These are phyloP conservation scores for Fregetta grallaria DNA, from an alignment of 2,113 vertebrate genomes.

Conservation along the genomic window DNA sequence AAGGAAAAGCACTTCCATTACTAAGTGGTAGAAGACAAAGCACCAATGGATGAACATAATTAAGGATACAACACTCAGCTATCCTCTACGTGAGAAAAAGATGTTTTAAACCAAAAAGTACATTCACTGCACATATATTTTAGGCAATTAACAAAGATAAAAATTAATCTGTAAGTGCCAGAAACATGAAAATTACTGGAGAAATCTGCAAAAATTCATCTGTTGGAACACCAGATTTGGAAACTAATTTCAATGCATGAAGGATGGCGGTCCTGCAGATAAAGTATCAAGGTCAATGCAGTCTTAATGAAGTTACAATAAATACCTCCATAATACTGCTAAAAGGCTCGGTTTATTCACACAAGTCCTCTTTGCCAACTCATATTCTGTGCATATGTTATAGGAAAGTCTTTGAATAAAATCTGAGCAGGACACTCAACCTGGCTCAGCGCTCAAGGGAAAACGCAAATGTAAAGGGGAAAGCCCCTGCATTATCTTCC, in stretches of 20 bases:
- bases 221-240: background rate
- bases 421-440: background rate
- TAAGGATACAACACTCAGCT: background rate
- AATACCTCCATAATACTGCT: background rate
- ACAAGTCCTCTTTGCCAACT: background rate
- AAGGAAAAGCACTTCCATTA: background rate
- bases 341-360: background rate
- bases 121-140: background rate
- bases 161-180: background rate
- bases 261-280: background rate
- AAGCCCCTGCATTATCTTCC: background rate
- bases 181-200: background rate
- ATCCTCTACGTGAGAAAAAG: background rate
- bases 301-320: background rate
- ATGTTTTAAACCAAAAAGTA: background rate
- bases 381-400: background rate
- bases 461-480: background rate
- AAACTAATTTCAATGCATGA: background rate
- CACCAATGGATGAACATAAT: background rate
- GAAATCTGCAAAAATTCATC: background rate
- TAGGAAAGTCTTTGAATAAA: background rate
- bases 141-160: background rate
- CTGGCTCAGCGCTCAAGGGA: background rate
- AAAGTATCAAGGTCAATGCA: background rate
- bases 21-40: background rate